Conservation (phyloP, 2,888 invertebrate species). For the Drosophila buzzatii region DNA sequence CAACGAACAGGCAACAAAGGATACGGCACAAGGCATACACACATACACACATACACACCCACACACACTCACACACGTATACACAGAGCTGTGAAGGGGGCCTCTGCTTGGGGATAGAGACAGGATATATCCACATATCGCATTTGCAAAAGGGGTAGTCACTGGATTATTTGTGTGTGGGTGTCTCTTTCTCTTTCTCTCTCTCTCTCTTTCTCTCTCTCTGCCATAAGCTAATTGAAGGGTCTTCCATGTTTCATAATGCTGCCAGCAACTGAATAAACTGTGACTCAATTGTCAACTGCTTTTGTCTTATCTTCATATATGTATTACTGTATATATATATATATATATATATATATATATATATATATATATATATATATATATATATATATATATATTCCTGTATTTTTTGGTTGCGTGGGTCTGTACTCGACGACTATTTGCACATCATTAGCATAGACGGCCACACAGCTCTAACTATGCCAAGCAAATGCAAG, state of each 20-base stretch:
- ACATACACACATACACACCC: too few species aligned
- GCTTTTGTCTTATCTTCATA: conserved; percentile 21
- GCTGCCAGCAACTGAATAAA: conserved; percentile 43
- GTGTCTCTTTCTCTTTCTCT: too few species aligned
- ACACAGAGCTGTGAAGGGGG: conserved; percentile 10
- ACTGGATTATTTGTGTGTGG: not conserved
- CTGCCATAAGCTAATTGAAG: conserved; percentile 67
- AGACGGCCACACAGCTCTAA: conserved; percentile 34
- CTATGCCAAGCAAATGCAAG: conserved; percentile 33
- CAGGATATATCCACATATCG: conserved; percentile 31
- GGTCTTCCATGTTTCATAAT: conserved; percentile 38
- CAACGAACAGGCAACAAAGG: conserved; percentile 38
- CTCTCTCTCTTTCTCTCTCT: too few species aligned
- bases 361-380: conserved; percentile 4
- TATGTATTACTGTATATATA: conserved; percentile 6
- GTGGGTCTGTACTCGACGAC: conserved; percentile 23
- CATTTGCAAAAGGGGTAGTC: conserved; percentile 41
- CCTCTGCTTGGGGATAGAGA: conserved; percentile 7
- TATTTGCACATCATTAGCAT: conserved; percentile 75
- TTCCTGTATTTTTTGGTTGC: conserved; percentile 23
- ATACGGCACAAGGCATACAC: conserved; percentile 23
- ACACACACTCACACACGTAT: too few species aligned
- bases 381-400: conserved; percentile 2
- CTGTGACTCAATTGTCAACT: conserved; percentile 44
- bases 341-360: conserved; percentile 5